phyloP scores from a whole-genome alignment of 2,113 vertebrate genomes.

The Herpetotheres cachinnans region DNA sequence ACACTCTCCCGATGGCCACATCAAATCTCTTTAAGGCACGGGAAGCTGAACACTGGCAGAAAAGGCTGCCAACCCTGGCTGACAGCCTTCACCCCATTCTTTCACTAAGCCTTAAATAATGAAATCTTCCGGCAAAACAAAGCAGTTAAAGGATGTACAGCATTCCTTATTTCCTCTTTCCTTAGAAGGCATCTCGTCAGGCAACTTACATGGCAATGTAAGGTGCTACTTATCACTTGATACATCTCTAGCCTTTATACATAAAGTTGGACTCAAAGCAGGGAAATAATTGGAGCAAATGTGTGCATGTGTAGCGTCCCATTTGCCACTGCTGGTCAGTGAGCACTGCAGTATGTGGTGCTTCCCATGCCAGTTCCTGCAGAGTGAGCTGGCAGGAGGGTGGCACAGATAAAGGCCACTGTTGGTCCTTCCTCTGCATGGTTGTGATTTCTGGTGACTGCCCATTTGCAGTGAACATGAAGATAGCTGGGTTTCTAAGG shows the following conservation, averaged over 20 bases:
- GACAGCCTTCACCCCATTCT: background rate
- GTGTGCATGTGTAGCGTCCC: rapidly evolving
- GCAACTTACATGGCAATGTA: background rate
- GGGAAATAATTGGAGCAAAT: background rate
- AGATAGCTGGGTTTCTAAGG: background rate
- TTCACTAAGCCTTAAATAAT: background rate
- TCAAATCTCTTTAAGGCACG: background rate
- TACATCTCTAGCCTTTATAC: background rate
- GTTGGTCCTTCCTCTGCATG: rapidly evolving
- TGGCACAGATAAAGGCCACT: background rate
- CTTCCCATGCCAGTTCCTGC: background rate
- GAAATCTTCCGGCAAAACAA: background rate
- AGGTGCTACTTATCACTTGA: background rate
- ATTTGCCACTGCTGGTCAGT: background rate
- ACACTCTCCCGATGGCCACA: background rate
- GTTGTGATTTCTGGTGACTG: background rate
- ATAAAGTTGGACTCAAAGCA: background rate
- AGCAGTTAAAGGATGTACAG: background rate
- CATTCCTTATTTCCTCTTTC: background rate
- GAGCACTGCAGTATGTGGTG: background rate
- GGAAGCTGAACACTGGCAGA: background rate
- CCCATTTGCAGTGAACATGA: background rate
- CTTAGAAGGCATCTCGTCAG: background rate
- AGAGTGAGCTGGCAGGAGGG: background rate
- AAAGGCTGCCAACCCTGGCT: background rate